Percentiles rank a stretch among this genome's conserved stretches.
These are phyloP conservation scores for Polylopha cassiicola DNA, from an alignment of 2,888 invertebrate genomes.

Conservation along the genomic window DNA sequence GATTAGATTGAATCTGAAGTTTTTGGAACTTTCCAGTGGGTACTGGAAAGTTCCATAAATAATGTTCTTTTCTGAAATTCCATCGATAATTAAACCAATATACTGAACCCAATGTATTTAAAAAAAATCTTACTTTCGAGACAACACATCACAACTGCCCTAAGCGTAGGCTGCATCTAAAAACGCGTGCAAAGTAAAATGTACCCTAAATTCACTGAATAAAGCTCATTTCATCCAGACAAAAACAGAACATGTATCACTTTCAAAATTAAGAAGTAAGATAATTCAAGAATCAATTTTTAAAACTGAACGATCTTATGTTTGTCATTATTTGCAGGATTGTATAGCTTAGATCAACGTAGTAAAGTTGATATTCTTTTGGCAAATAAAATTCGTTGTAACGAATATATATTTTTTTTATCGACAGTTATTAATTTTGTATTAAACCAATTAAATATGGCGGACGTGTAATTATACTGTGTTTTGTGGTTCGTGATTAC, in stretches of 20 bases:
- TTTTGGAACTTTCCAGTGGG: too few species aligned
- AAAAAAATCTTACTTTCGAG: constrained; percentile 2
- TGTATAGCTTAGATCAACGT: not conserved
- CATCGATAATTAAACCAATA: not conserved
- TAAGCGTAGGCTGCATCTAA: constrained; percentile 7
- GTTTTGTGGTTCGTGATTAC: constrained; percentile 7
- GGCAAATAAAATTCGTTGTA: not conserved
- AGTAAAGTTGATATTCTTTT: constrained; percentile 1
- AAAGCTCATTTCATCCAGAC: too few species aligned
- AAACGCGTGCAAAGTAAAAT: not conserved
- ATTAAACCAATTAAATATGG: constrained; percentile 39
- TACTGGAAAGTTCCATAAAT: too few species aligned
- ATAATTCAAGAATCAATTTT: constrained; percentile 20
- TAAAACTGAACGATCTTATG: constrained; percentile 9
- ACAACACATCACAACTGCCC: constrained; percentile 17
- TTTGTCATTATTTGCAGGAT: not conserved
- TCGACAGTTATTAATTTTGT: constrained; percentile 30
- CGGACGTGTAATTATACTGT: constrained; percentile 22
- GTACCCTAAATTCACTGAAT: not conserved
- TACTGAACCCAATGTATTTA: constrained; percentile 8
- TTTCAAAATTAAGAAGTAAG: constrained; percentile 1
- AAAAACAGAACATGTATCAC: too few species aligned
- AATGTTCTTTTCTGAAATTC: too few species aligned
- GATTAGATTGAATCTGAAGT: too few species aligned
- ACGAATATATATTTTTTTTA: too few species aligned